Percentiles rank a stretch among this genome's conserved stretches.
Evolutionary conservation across 2,888 invertebrate genomes (phyloP).

Genomic region (Barypeithes pellucidus): DNA sequence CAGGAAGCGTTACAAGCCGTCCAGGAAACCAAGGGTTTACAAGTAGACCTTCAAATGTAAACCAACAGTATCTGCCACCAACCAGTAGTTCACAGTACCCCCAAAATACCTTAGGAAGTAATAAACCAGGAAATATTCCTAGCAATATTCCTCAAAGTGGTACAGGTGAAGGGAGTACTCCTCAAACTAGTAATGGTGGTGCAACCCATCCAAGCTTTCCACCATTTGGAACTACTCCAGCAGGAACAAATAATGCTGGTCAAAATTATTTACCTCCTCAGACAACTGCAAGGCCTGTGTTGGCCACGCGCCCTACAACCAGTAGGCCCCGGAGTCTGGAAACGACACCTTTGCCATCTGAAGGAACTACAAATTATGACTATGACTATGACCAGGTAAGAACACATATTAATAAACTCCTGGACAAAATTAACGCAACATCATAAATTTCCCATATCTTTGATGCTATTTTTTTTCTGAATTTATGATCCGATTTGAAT

Average conservation of each 20-base stretch:
- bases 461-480: no score
- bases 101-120: neutral
- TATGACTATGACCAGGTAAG: slow-evolving; percentile 45
- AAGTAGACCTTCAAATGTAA: slow-evolving; percentile 18
- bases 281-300: slow-evolving; percentile 6
- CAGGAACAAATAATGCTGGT: slow-evolving; percentile 3
- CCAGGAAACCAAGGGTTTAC: slow-evolving; percentile 3
- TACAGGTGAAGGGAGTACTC: neutral
- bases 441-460: no score
- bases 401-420: no score
- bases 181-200: slow-evolving; percentile 3
- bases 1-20: slow-evolving; percentile 1
- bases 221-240: slow-evolving; percentile 16
- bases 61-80: slow-evolving; percentile 6
- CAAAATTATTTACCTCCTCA: slow-evolving; percentile 36
- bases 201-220: neutral
- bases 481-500: no score
- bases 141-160: slow-evolving; percentile 7
- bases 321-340: neutral
- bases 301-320: slow-evolving; percentile 9
- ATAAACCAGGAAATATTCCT: slow-evolving; percentile 3
- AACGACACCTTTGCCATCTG: slow-evolving; percentile 11
- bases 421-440: no score
- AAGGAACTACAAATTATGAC: slow-evolving; percentile 30
- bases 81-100: neutral